Evolutionary conservation across 2,113 vertebrate genomes (phyloP).

Genomic region (Struthio camelus): DNA sequence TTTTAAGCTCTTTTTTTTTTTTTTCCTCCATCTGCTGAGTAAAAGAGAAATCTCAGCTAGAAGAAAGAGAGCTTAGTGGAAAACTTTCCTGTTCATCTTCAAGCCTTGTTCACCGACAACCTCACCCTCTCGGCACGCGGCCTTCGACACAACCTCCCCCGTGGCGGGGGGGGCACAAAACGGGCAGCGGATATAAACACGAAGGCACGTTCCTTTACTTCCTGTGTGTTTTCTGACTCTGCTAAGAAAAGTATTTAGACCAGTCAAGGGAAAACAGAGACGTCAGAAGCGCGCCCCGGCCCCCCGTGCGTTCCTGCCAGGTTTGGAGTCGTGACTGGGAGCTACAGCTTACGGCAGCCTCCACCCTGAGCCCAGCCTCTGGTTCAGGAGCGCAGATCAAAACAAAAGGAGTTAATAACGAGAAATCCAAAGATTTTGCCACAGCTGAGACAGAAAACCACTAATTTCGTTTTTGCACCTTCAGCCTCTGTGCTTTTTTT

Average conservation of each 20-base stretch:
- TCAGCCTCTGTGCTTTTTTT: background rate
- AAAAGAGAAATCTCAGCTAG: background rate
- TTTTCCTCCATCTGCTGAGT: background rate
- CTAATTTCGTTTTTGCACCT: background rate
- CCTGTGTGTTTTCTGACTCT: background rate
- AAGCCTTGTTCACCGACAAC: background rate
- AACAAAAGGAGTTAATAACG: background rate
- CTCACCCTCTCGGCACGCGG: background rate
- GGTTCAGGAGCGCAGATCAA: background rate
- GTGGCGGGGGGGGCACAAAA: background rate
- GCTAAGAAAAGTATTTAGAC: background rate
- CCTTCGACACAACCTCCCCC: background rate
- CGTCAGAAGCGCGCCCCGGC: background rate
- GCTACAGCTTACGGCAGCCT: background rate
- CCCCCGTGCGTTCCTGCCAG: background rate
- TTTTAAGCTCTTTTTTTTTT: background rate
- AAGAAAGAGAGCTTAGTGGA: background rate
- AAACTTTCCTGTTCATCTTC: background rate
- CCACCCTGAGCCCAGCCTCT: background rate
- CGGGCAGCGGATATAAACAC: background rate
- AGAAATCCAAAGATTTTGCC: background rate
- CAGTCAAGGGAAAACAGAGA: slow-evolving; percentile 2
- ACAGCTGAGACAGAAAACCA: background rate
- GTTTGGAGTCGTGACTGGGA: background rate
- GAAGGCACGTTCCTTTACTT: background rate